Evolutionary conservation across 2,797 vertebrate genomes (phyloP).

Genomic region (Ptychadena robeensis): DNA sequence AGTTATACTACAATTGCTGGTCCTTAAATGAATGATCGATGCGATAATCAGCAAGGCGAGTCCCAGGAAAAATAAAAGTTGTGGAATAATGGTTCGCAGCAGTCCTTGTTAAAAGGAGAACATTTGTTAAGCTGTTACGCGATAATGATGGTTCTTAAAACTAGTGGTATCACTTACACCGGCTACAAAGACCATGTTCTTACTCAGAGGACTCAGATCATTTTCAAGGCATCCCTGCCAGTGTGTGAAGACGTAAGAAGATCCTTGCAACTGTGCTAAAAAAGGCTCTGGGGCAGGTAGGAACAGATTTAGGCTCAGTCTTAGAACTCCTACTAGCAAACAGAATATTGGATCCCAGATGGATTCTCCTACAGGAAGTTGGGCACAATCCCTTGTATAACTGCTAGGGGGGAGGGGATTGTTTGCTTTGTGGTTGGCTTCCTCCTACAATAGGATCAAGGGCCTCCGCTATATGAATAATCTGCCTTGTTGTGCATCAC

Average conservation of each 20-base stretch:
- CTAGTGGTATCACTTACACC: neutral
- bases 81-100: neutral
- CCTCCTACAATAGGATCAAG: conserved; percentile 70
- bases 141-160: neutral
- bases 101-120: conserved; percentile 21
- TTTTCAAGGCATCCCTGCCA: conserved; percentile 28
- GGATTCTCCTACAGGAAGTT: conserved; percentile 62
- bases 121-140: neutral
- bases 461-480: conserved; percentile 94
- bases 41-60: conserved; percentile 14
- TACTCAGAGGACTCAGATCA: conserved; percentile 1
- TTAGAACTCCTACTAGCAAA: conserved; percentile 69
- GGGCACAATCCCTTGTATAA: conserved; percentile 65
- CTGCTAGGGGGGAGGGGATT: conserved; percentile 59
- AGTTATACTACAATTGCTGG: neutral
- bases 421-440: neutral
- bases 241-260: conserved; percentile 15
- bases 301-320: conserved; percentile 62
- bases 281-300: conserved; percentile 41
- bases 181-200: conserved; percentile 16
- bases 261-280: conserved; percentile 63
- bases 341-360: conserved; percentile 65
- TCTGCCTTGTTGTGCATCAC: conserved; percentile 99
- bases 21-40: conserved; percentile 19
- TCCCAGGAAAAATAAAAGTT: conserved; percentile 16